Evolutionary conservation across 2,797 vertebrate genomes (phyloP), one percentile per base, ranked within the genome.

Genomic region (Strix occidentalis): DNA sequence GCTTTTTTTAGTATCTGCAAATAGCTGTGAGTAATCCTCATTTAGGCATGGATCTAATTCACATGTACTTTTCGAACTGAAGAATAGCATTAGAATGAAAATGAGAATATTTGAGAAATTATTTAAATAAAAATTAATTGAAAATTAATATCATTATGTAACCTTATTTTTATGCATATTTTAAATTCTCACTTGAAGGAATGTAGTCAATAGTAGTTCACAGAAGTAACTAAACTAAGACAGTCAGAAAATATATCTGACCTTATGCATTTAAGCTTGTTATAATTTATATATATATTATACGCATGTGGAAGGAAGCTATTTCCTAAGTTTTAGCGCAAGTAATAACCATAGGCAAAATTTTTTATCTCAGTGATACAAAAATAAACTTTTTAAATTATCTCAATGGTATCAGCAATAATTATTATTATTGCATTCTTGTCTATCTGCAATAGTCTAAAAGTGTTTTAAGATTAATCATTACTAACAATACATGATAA

Each of bases 51-150:
- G 72, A 91, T 96, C 79, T 97, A 96, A 89, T 97, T 91, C 95
- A 69, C 45, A 91, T 90, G 89, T 92, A 93, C 94, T 96, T 97
- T 95, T 89, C n/a, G 50, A 98, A 96, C 5, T 80, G 81, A 87
- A 96, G 89, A 97, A 96, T 85, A 92, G 74, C 41, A 94, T 96
- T 96, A 95, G 87, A 97, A 98, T 96, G 86, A 95, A 81, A 92
- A 95, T 82, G 10, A 92, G 58, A 72, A 61, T 97, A 94, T 92
- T 84, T 95, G 37, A 91, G 70, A 95, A 97, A 94, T 90, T 94
- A 95, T 97, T 97, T 95, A 94, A 97, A 95, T 93, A 84, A 95
- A 97, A 96, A 93, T 60, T 87, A 95, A 94, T 89, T 96, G 76
- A 97, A 97, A 96, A 80, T 95, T 89, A 93, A 77, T 94, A 90